Conservation (phyloP, 2,797 vertebrate species). For the Pterois miles region DNA sequence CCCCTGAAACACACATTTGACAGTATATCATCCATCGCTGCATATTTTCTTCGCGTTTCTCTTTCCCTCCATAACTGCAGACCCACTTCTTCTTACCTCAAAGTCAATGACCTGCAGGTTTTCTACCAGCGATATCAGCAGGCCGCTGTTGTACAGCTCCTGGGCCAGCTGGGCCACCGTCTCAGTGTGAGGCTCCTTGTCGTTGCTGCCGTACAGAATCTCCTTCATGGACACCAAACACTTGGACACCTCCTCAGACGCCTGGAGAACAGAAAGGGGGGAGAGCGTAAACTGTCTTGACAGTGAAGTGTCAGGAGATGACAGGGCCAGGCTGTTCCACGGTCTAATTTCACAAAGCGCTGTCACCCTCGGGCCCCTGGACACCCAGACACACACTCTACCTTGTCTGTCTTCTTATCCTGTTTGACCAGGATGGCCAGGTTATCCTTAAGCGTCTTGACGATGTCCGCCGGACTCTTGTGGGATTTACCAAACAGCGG, state of each 20-base stretch:
- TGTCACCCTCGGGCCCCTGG: constrained; percentile 40
- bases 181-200: constrained; percentile 96
- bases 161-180: constrained; percentile 94
- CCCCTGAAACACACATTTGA: constrained; percentile 80
- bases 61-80: not conserved
- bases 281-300: constrained; percentile 23
- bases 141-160: constrained; percentile 93
- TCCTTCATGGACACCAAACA: constrained; percentile 98
- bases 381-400: constrained; percentile 59
- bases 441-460: constrained; percentile 94
- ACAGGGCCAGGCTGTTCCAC: constrained; percentile 39
- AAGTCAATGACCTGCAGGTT: constrained; percentile 97
- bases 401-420: constrained; percentile 98
- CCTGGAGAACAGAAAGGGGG: constrained; percentile 74
- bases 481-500: constrained; percentile 98
- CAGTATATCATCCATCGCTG: too few relatives aligned
- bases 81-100: constrained; percentile 83
- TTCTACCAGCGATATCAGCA: constrained; percentile 91
- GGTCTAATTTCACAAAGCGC: constrained; percentile 56
- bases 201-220: constrained; percentile 93
- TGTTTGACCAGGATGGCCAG: constrained; percentile 94
- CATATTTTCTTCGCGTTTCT: too few relatives aligned
- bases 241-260: constrained; percentile 97
- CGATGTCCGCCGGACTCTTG: constrained; percentile 95
- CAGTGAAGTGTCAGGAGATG: constrained; percentile 61